Base-by-base conservation (phyloP, 2,888 invertebrate genomes). In the Synanthedon andrenaeformis region DNA sequence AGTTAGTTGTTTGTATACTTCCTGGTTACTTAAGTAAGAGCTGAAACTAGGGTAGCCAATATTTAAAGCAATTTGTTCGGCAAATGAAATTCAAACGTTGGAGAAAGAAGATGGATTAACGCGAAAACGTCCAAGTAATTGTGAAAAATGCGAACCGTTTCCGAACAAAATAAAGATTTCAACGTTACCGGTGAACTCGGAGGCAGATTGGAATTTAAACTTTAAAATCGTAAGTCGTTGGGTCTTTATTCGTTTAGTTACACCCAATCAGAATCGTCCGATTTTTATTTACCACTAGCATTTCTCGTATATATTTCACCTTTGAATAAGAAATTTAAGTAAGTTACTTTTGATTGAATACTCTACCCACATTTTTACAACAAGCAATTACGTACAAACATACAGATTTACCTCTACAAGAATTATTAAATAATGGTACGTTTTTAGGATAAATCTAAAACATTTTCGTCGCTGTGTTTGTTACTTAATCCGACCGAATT, bases 101-200 rank as follows among this genome's bases (percentile, higher is more conserved):
- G 72, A 80, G 81, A 82, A 82, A 80, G 80, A 82, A 84, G 82
- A 84, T 80, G 72, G 82, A 84, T 84, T 82, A 82, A 77, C 74
- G 78, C 69, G 75, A 68, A 77, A 82, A 81, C 72, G 80, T 82
- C 82, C 77, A 70, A 81, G 82, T 84, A 85, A 85, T 84, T 85
- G 85, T 82, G 84, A 85, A 84, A 82, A 85, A 84, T 84, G 84
- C 61, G 82, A 72, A 74, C 74, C 76, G 71, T 69, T 74, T 66
- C 69, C 63, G 60, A 64, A 63, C 66, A 70, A 70, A 75, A 76
- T 74, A 77, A 79, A 78, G 74, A 73, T 67, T 72, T 67, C 62
- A 67, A 67, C 60, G 55, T 58, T 61, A 59, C 62, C 60, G 63
- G 56, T 59, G 58, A 65, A 56, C 51, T 52, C 35, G 23, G 8